A percentile compares a stretch with the other conserved stretches of the same genome.
Evolutionary conservation across 2,113 vertebrate genomes (phyloP).

Genomic region (Phocoena sinus): DNA sequence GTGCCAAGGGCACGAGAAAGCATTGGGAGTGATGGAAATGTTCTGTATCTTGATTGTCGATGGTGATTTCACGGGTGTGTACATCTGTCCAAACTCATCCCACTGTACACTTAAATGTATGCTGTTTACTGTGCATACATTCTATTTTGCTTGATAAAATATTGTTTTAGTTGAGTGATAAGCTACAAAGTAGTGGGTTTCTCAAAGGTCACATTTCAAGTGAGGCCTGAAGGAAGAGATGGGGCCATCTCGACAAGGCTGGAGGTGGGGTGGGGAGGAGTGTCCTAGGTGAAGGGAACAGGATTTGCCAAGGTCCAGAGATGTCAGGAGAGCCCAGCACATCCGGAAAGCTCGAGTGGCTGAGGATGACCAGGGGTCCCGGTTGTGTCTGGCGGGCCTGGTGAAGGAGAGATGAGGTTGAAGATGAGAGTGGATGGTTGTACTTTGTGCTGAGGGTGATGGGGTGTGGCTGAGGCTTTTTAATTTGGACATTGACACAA

Average conservation of each 20-base stretch:
- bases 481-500: background rate
- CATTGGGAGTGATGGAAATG: background rate
- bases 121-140: background rate
- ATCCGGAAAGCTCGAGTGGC: background rate
- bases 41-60: background rate
- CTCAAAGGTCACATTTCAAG: background rate
- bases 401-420: background rate
- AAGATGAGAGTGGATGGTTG: no score
- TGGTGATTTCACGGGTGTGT: background rate
- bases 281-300: background rate
- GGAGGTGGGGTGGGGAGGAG: no score
- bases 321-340: no score
- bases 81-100: background rate
- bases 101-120: no score
- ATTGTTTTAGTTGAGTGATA: background rate
- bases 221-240: background rate
- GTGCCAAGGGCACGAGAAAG: background rate
- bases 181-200: background rate
- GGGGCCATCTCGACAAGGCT: background rate
- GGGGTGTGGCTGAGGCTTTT: background rate
- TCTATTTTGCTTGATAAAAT: background rate
- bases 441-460: background rate
- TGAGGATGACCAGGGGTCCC: background rate
- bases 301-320: background rate
- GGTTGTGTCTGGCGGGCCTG: rapidly evolving